Evolutionary conservation across 2,888 invertebrate genomes (phyloP), one percentile per base, ranked within the genome.

Genomic region (Drosophila robusta): DNA sequence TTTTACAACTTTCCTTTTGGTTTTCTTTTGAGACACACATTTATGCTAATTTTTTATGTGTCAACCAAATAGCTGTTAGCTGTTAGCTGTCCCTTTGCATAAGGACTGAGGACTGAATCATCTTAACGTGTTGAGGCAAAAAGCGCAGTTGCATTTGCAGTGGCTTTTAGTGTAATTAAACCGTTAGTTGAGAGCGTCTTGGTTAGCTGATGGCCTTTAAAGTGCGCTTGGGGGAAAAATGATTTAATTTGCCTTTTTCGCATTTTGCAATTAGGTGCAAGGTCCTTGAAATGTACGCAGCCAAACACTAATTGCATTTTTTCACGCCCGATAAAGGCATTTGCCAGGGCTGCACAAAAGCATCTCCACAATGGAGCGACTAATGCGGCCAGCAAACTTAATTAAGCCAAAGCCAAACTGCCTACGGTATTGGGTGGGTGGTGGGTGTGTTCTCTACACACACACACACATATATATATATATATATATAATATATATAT

Each of bases 131-230:
- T 46, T 47, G 45, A 45, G 22, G 44, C 50, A 50, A 56, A 61
- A 34, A 34, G 34, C 34, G 62, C 61, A 64, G 60, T 9, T 29
- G 29, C 29, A 9, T 29, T 29, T 1, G 87, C 89, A 83, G 87
- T 80, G 86, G 89, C 90, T 90, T 89, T 90, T 90, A 89, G 83
- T 86, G 84, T 90, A 91, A 91, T 91, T 91, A 91, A 91, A 91
- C 49, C 55, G 51, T 50, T 66, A 58, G 74, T 60, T 69, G 29
- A 50, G 26, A 11, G 24, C 22, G 12, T 11, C 34, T 34, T 34
- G 34, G 12, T 34, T 34, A 29, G 46, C 29, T 64, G 70, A 29
- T 29, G 64, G 41, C 42, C 60, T 42, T 72, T 67, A 55, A 68
- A 71, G 41, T 41, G 45, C 49, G 65, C 52, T 32, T 57, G 61